phyloP scores from a whole-genome alignment of 2,797 vertebrate genomes.

The Luscinia megarhynchos region DNA sequence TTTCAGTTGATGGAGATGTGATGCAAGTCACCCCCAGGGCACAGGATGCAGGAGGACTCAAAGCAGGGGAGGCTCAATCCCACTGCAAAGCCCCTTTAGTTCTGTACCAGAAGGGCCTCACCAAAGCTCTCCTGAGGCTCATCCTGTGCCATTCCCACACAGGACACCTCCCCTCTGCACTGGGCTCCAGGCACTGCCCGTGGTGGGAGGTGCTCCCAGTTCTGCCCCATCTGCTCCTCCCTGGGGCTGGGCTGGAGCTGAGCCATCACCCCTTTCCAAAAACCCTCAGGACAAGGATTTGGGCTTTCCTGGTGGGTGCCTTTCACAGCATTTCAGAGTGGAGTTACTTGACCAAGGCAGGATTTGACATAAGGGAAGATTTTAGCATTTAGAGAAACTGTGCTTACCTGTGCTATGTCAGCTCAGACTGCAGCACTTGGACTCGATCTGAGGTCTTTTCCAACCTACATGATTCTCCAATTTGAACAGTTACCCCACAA shows the following conservation, averaged over 20 bases:
- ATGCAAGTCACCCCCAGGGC: accelerated
- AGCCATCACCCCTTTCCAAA: background rate
- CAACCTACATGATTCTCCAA: background rate
- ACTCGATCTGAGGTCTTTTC: background rate
- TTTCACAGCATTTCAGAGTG: accelerated
- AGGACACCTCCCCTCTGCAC: background rate
- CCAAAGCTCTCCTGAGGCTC: accelerated
- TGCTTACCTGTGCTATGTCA: background rate
- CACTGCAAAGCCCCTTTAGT: background rate
- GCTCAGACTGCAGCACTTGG: background rate
- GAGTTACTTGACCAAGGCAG: background rate
- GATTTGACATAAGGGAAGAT: background rate
- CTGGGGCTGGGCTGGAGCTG: background rate
- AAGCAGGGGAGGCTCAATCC: background rate
- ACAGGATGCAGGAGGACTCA: background rate
- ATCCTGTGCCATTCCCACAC: accelerated
- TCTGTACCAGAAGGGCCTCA: background rate
- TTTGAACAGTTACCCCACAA: background rate
- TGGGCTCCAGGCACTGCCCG: accelerated
- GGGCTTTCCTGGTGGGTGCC: background rate
- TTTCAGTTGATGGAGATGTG: background rate
- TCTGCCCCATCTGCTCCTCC: background rate
- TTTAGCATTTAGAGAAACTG: background rate
- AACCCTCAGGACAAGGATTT: too few relatives aligned
- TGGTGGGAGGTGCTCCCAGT: accelerated